Evolutionary conservation across 2,888 invertebrate species (phyloP), one percentile per base, ranked within the genome.

Genomic region (Antitype chi): DNA sequence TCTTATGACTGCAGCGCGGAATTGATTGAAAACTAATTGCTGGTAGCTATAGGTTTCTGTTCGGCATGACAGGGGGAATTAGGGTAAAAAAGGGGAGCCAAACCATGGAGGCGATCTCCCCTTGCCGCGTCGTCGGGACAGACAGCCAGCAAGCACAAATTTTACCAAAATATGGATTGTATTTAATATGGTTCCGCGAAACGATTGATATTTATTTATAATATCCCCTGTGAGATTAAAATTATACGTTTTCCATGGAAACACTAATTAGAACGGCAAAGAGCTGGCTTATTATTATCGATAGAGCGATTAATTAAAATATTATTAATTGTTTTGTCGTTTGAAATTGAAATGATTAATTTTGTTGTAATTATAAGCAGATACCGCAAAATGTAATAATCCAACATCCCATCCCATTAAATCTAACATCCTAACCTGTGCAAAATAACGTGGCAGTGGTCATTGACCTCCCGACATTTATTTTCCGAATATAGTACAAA

Each of bases 1-100:
- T 52, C 38, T 28, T 2, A 47, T 11, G 23, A 43, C 11, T 63
- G 25, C n/a, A 74, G 47, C n/a, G 53, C n/a, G 25, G 32, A 38
- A 8, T 8, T 63, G 47, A 72, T 72, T 63, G 9, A 32, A 53
- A 72, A 47, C 11, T 55, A 53, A 63, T 32, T 55, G 23, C 15
- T n/a, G 25, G 2, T 32, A n/a, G 32, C 32, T 53, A 32, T 17
- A 49, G 15, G 20, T 43, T 57, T 2, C 2, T 20, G 20, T 55
- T 23, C 13, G 15, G 15, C 23, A 43, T 25, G 20, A 25, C 2
- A 15, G 13, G 23, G 43, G 55, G 23, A 43, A 28, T 5, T 20
- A 15, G 9, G 8, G 55, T n/a, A 4, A 11, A n/a, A n/a, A 5
- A 8, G 49, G 67, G 32, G 25, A 32, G 20, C 38, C 8, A n/a